These are phyloP conservation scores for Mormyrops attenuatus DNA, from an alignment of 2,797 vertebrate species.

Conservation along the genomic window DNA sequence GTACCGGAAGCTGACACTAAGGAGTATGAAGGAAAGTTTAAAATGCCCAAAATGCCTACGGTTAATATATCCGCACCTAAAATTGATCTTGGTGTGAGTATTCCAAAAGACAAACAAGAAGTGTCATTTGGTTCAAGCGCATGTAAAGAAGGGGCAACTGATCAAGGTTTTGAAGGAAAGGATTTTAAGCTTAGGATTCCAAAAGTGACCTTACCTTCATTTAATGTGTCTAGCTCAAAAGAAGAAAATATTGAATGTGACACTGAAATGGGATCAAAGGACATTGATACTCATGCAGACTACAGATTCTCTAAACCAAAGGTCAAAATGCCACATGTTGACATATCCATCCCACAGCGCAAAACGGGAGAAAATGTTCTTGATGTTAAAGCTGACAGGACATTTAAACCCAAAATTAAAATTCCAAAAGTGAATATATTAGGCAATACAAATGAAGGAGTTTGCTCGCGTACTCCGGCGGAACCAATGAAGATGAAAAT, in stretches of 20 bases:
- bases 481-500: slow-evolving; percentile 49
- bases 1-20: slow-evolving; percentile 61
- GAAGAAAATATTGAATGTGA: slow-evolving; percentile 27
- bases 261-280: slow-evolving; percentile 33
- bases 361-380: slow-evolving; percentile 36
- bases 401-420: slow-evolving; percentile 37
- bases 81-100: slow-evolving; percentile 55
- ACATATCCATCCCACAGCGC: slow-evolving; percentile 50
- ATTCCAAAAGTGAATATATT: slow-evolving; percentile 44
- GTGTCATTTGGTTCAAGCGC: slow-evolving; percentile 11
- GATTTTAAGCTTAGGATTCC: slow-evolving; percentile 51
- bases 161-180: slow-evolving; percentile 28
- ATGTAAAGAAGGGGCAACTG: slow-evolving; percentile 33
- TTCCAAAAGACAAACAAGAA: slow-evolving; percentile 49
- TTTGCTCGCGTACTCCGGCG: slow-evolving; percentile 20
- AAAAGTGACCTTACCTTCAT: slow-evolving; percentile 49
- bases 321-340: slow-evolving; percentile 43
- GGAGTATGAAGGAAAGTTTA: slow-evolving; percentile 61
- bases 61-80: slow-evolving; percentile 61
- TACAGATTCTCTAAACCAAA: slow-evolving; percentile 28
- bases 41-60: slow-evolving; percentile 62
- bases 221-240: slow-evolving; percentile 38
- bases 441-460: neutral
- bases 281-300: neutral
- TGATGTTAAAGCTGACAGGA: slow-evolving; percentile 35